Conservation (phyloP, 2,888 invertebrate species). For the Bhutanitis thaidina region DNA sequence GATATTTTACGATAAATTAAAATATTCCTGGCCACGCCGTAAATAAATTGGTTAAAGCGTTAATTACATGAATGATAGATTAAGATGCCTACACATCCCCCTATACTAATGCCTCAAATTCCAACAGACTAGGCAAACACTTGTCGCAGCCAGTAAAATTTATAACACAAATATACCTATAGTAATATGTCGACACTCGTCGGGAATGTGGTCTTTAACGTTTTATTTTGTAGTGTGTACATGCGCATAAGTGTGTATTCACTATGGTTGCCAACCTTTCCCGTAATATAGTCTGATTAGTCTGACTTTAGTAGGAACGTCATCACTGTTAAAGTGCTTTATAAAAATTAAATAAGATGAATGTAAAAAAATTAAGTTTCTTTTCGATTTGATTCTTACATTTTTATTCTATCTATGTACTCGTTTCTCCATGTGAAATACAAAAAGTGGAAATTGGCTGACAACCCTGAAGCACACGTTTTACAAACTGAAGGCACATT, state of each 20-base stretch:
- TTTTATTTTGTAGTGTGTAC: conserved; percentile 47
- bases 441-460: too few relatives aligned
- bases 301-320: too few relatives aligned
- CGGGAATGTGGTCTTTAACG: conserved; percentile 56
- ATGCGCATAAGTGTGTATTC: conserved; percentile 13
- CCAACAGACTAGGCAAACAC: conserved; percentile 59
- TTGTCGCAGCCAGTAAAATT: conserved; percentile 58
- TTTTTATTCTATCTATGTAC: too few relatives aligned
- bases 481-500: conserved; percentile 12
- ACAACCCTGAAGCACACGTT: conserved; percentile 6
- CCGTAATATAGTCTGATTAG: too few relatives aligned
- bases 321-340: too few relatives aligned
- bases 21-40: too few relatives aligned
- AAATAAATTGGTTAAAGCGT: background rate
- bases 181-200: conserved; percentile 44
- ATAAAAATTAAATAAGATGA: too few relatives aligned
- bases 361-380: too few relatives aligned
- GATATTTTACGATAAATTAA: too few relatives aligned
- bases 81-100: conserved; percentile 22
- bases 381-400: too few relatives aligned
- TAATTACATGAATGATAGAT: conserved; percentile 17
- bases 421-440: too few relatives aligned
- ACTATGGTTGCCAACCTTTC: background rate
- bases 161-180: conserved; percentile 57
- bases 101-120: conserved; percentile 44